Evolutionary conservation across 2,888 invertebrate genomes (phyloP).

Genomic region (Acrobasis suavella): DNA sequence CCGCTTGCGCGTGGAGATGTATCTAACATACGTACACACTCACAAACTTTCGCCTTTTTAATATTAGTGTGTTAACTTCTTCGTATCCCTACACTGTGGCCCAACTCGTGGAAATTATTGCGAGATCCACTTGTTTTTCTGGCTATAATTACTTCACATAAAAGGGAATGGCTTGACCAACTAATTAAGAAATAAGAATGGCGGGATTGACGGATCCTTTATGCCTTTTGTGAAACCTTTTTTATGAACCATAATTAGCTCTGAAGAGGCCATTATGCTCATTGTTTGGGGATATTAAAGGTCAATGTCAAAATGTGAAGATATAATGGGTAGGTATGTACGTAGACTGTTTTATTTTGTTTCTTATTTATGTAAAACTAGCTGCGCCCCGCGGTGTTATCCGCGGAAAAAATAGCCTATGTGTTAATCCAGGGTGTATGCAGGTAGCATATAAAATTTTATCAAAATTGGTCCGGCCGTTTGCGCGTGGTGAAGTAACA

Average conservation of each 20-base stretch:
- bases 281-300: background rate
- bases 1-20: too few relatives aligned
- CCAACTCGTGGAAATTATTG: background rate
- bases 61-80: background rate
- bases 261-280: background rate
- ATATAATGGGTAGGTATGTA: too few relatives aligned
- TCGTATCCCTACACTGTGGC: background rate
- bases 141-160: slow-evolving; percentile 41
- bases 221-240: slow-evolving; percentile 22
- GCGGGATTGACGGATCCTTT: slow-evolving; percentile 25
- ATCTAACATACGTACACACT: too few relatives aligned
- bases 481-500: too few relatives aligned
- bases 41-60: too few relatives aligned
- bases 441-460: too few relatives aligned
- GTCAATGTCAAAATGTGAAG: background rate
- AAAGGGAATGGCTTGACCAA: slow-evolving; percentile 34
- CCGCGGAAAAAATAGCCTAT: too few relatives aligned
- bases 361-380: too few relatives aligned
- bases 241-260: slow-evolving; percentile 20
- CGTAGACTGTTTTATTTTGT: too few relatives aligned
- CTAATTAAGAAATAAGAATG: slow-evolving; percentile 35
- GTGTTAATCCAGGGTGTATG: too few relatives aligned
- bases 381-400: too few relatives aligned
- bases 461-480: too few relatives aligned
- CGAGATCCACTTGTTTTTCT: slow-evolving; percentile 43